Percentiles rank a stretch among this genome's conserved stretches.
Conservation (phyloP, 92 coral and sea anemone species). For the Epizoanthus stellaris region DNA sequence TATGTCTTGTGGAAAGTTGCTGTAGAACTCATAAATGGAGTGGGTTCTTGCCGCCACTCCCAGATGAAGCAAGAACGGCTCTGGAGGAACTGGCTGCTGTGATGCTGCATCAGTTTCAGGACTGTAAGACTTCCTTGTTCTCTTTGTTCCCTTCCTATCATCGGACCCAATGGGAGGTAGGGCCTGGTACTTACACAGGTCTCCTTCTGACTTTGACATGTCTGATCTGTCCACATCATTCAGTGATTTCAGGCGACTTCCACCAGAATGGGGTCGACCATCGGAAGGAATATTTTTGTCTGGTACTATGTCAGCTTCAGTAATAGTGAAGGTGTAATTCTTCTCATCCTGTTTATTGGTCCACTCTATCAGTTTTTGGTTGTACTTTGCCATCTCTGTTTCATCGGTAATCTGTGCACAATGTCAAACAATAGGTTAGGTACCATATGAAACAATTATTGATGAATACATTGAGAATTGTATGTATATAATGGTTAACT, state of each 20-base stretch:
- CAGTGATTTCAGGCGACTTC: constrained; percentile 66
- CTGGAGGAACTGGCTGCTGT: constrained; percentile 84
- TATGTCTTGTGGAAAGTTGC: constrained; percentile 62
- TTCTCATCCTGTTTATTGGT: constrained; percentile 87
- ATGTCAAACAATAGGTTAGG: not conserved
- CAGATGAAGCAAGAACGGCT: constrained; percentile 89
- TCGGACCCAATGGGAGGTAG: constrained; percentile 89
- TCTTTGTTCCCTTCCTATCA: constrained; percentile 48
- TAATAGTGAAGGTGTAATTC: constrained; percentile 89
- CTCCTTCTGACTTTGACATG: constrained; percentile 87
- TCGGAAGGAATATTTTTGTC: constrained; percentile 34
- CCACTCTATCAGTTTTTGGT: constrained; percentile 85
- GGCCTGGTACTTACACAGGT: constrained; percentile 88
- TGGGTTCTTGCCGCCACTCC: constrained; percentile 91
- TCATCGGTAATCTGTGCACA: constrained; percentile 84
- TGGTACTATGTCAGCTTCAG: constrained; percentile 76
- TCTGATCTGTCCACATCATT: constrained; percentile 44
- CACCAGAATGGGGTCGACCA: constrained; percentile 74
- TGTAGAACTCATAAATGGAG: constrained; percentile 78
- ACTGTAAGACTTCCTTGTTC: constrained; percentile 45
- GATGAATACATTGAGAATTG: too few species aligned
- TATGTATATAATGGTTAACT: not conserved
- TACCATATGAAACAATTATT: too few species aligned
- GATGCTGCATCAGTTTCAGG: constrained; percentile 37
- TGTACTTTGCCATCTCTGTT: constrained; percentile 91